phyloP scores from a whole-genome alignment of 2,113 vertebrate genomes.

The Merops nubicus region DNA sequence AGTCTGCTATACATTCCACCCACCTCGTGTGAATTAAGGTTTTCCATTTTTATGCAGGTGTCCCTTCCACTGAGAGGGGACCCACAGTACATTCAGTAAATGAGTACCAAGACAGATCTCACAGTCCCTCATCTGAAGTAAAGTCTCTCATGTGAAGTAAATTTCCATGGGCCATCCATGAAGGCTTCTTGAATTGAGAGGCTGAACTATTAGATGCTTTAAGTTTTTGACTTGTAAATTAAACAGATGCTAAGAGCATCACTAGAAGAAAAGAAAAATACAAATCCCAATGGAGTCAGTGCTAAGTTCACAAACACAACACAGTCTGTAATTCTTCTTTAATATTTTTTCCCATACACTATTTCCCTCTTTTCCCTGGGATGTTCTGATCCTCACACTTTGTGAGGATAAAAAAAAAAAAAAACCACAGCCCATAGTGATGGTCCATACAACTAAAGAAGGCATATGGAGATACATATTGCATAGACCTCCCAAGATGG shows the following conservation, averaged over 20 bases:
- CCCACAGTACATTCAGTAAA: background rate
- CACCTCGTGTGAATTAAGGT: background rate
- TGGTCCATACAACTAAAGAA: background rate
- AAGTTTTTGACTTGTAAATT: conserved; percentile 32
- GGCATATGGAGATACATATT: background rate
- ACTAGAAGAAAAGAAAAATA: background rate
- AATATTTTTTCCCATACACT: background rate
- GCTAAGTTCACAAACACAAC: background rate
- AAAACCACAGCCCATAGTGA: background rate
- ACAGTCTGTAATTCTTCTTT: background rate
- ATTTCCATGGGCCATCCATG: background rate
- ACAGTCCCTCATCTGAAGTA: background rate
- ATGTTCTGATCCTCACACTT: background rate
- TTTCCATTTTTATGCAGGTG: background rate
- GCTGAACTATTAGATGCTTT: background rate
- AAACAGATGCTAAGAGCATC: background rate
- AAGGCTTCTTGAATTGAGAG: background rate
- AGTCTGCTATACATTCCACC: background rate
- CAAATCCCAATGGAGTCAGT: background rate
- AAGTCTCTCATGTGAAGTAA: background rate
- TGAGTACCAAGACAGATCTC: background rate
- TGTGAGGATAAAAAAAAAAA: background rate
- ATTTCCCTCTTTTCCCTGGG: background rate
- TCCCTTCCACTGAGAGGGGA: background rate
- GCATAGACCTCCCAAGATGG: background rate